A percentile compares a stretch with the other conserved stretches of the same genome.
Evolutionary conservation across 2,797 vertebrate genomes (phyloP).

Genomic region (Apogon hyalosoma): DNA sequence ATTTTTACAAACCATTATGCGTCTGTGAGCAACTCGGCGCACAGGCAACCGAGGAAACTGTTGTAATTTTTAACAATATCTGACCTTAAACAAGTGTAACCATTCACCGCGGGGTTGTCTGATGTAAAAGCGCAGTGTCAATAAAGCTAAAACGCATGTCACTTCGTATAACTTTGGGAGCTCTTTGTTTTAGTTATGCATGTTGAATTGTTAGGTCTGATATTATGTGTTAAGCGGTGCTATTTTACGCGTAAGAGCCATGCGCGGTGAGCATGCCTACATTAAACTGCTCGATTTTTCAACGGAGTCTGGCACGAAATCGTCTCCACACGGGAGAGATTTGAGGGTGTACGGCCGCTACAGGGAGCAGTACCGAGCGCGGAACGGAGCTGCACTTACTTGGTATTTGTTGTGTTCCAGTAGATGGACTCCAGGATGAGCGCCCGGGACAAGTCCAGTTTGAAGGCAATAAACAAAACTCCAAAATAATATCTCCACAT

Average conservation of each 20-base stretch:
- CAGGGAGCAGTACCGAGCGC: constrained; percentile 6
- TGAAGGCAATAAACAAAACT: constrained; percentile 92
- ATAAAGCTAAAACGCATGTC: background rate
- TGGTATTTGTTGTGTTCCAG: constrained; percentile 99
- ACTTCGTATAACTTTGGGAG: background rate
- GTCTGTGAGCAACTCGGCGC: background rate
- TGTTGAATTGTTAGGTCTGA: background rate
- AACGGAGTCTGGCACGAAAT: constrained; percentile 9
- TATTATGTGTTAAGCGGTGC: background rate
- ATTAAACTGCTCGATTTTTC: constrained; percentile 16
- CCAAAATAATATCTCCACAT: constrained; percentile 96
- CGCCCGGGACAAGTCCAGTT: constrained; percentile 92
- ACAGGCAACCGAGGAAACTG: background rate
- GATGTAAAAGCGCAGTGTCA: background rate
- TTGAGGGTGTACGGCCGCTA: background rate
- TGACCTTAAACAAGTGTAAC: background rate
- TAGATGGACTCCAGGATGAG: constrained; percentile 97
- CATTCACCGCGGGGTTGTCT: background rate
- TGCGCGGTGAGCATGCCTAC: background rate
- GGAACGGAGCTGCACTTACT: constrained; percentile 86
- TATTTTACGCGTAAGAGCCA: background rate
- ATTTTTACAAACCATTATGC: background rate
- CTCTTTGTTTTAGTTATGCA: constrained; percentile 20
- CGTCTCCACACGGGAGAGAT: constrained; percentile 13
- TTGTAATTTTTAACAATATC: background rate